phyloP scores from a whole-genome alignment of 2,888 invertebrate species.

The Criorhina ranunculi region DNA sequence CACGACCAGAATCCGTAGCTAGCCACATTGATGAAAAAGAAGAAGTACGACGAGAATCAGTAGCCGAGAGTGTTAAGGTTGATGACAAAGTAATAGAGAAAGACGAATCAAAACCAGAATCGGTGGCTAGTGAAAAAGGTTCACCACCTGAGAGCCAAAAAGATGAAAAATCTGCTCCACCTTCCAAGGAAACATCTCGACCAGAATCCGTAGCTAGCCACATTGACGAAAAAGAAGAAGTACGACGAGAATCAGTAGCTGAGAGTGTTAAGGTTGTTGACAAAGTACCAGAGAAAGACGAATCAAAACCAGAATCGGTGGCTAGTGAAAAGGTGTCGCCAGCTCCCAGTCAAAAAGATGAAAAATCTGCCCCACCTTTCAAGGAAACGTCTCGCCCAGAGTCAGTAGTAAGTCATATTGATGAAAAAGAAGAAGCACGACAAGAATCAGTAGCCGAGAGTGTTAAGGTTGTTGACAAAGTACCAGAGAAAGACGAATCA shows the following conservation, averaged over 20 bases:
- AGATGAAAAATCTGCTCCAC: constrained; percentile 61
- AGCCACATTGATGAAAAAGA: constrained; percentile 4
- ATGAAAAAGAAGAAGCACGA: constrained; percentile 53
- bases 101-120: constrained; percentile 63
- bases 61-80: constrained; percentile 43
- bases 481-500: constrained; percentile 15
- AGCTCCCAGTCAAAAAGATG: constrained; percentile 10
- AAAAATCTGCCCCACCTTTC: constrained; percentile 32
- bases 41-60: constrained; percentile 57
- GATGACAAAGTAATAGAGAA: neutral
- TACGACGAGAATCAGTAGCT: constrained; percentile 9
- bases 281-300: neutral
- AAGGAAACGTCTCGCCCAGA: constrained; percentile 79
- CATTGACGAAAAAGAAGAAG: constrained; percentile 15
- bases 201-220: constrained; percentile 69
- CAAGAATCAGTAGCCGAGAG: constrained; percentile 46
- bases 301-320: constrained; percentile 38
- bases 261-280: constrained; percentile 47
- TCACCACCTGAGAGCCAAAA: constrained; percentile 37
- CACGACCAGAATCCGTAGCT: constrained; percentile 16
- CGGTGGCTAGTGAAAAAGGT: constrained; percentile 74
- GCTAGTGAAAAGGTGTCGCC: constrained; percentile 55
- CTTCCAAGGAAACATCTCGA: constrained; percentile 74
- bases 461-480: neutral
- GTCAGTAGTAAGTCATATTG: constrained; percentile 78